Evolutionary conservation across 1,140 invertebrate species (phyloP).

Genomic region (Grapholita molesta): DNA sequence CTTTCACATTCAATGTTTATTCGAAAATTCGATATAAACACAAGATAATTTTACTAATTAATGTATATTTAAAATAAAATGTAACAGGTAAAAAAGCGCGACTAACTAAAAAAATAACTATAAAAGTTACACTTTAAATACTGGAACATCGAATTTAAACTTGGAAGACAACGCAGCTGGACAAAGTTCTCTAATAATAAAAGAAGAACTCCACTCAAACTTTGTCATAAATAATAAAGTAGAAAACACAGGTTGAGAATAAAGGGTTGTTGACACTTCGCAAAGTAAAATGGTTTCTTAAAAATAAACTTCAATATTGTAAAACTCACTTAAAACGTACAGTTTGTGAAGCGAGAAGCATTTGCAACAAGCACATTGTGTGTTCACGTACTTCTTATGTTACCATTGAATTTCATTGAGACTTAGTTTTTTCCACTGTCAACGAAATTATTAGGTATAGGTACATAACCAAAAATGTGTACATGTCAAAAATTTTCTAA

Average conservation of each 20-base stretch:
- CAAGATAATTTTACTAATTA: background rate
- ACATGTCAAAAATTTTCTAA: no score
- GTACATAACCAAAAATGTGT: no score
- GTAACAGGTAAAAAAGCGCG: no score
- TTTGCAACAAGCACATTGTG: background rate
- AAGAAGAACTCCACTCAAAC: conserved; percentile 14
- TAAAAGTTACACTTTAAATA: background rate
- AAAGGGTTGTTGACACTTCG: conserved; percentile 4
- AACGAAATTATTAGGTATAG: no score
- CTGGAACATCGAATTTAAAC: background rate
- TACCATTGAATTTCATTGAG: no score
- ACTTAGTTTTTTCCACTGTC: no score
- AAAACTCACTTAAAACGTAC: background rate
- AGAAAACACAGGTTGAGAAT: conserved; percentile 5
- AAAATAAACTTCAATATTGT: background rate
- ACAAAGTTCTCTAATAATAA: conserved; percentile 15
- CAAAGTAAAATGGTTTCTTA: background rate
- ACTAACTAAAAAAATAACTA: background rate
- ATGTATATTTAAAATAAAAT: background rate
- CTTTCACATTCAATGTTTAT: background rate
- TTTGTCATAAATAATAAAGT: conserved; percentile 14
- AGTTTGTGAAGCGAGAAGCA: background rate
- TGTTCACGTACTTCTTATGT: background rate
- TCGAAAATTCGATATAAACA: background rate
- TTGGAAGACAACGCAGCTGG: conserved; percentile 5